A percentile compares a stretch with the other conserved stretches of the same genome.
Conservation (phyloP, 2,797 vertebrate genomes). For the Diplodus sargus region DNA sequence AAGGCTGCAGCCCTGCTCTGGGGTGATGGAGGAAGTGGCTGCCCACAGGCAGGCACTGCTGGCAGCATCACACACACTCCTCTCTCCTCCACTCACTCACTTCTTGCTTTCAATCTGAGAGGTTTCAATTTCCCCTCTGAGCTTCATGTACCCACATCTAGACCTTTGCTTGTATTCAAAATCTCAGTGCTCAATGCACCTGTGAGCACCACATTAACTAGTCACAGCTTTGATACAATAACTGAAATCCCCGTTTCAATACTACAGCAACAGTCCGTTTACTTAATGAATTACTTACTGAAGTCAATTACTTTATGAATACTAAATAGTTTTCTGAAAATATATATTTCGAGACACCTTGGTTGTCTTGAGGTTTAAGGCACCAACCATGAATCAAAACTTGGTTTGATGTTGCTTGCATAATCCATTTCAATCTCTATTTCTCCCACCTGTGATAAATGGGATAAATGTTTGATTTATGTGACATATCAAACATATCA, state of each 20-base stretch:
- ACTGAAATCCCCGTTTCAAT: not conserved
- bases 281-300: no score
- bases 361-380: not conserved
- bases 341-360: not conserved
- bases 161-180: not conserved
- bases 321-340: not conserved
- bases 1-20: constrained; percentile 60
- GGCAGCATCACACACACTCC: constrained; percentile 66
- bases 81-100: constrained; percentile 39
- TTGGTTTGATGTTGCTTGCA: not conserved
- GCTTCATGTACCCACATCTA: not conserved
- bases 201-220: not conserved
- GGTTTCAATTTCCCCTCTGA: constrained; percentile 25
- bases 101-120: constrained; percentile 30
- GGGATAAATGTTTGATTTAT: no score
- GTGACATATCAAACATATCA: no score
- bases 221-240: not conserved
- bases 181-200: constrained; percentile 8
- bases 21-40: constrained; percentile 75
- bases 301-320: not conserved
- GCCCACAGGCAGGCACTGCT: constrained; percentile 76
- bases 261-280: not conserved
- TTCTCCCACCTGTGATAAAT: not conserved
- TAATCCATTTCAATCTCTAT: not conserved
- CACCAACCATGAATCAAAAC: not conserved